Percentiles rank a stretch among this genome's conserved stretches.
Conservation (phyloP, 2,797 vertebrate species). For the Thamnophis elegans region DNA sequence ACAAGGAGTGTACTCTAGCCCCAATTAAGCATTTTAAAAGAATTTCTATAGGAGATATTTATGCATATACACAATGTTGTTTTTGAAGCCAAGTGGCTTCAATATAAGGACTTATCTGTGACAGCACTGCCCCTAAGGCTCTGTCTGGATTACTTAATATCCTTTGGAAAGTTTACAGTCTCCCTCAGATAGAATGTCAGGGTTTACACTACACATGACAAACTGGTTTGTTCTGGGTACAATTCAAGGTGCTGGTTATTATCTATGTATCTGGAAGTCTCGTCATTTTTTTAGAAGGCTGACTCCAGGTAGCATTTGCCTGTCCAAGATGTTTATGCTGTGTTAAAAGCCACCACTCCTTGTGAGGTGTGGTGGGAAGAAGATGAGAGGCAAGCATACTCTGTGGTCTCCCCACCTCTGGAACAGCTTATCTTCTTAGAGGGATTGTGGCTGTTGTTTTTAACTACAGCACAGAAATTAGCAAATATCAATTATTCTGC, state of each 20-base stretch:
- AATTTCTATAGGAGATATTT: neutral
- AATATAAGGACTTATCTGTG: neutral
- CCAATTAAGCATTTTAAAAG: neutral
- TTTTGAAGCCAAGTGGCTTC: neutral
- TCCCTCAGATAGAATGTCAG: neutral
- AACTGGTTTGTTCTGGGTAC: neutral
- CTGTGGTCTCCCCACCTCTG: neutral
- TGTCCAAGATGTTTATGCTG: neutral
- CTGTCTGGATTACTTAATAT: neutral
- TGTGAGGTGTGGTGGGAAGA: neutral
- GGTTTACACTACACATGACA: neutral
- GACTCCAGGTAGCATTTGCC: neutral
- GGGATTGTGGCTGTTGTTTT: neutral
- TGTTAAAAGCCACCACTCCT: neutral
- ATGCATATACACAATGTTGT: neutral
- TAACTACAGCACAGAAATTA: neutral
- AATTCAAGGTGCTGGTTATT: neutral
- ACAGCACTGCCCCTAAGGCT: neutral
- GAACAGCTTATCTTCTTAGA: neutral
- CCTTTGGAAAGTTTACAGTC: neutral
- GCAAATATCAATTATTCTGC: neutral
- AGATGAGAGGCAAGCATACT: neutral
- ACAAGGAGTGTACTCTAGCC: neutral
- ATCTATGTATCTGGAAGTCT: neutral
- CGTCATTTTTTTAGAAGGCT: neutral